Conservation (phyloP, 2,113 vertebrate species). For the Chamaetylas fuelleborni region DNA sequence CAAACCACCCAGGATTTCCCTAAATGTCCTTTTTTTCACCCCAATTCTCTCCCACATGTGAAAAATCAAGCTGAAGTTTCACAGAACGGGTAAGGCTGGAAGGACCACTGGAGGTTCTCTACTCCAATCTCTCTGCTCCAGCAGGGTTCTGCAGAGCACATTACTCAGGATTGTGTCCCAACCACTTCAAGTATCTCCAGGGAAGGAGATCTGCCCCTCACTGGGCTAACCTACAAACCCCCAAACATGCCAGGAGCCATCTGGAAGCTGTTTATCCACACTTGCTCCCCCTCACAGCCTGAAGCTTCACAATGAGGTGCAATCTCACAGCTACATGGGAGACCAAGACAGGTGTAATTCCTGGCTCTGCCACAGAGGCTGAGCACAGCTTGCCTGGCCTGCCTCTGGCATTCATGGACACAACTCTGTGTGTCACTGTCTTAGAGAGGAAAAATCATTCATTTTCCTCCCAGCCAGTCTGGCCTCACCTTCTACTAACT, state of each 20-base stretch:
- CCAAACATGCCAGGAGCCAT: not conserved
- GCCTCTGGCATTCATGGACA: not conserved
- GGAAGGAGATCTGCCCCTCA: not conserved
- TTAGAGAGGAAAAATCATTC: not conserved
- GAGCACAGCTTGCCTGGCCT: not conserved
- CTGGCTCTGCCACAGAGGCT: not conserved
- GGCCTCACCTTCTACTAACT: not conserved
- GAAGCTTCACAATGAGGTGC: fast-evolving
- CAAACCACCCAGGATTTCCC: not conserved
- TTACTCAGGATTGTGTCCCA: not conserved
- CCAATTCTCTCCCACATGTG: not conserved
- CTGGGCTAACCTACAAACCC: not conserved
- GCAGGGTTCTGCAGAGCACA: not conserved
- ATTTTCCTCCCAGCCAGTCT: not conserved
- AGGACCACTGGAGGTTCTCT: not conserved
- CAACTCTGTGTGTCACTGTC: fast-evolving
- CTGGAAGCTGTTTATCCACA: not conserved
- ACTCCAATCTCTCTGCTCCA: not conserved
- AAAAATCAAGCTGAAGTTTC: not conserved
- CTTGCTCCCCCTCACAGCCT: not conserved
- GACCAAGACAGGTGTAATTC: not conserved
- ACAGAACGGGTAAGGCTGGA: not conserved
- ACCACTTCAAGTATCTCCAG: not conserved
- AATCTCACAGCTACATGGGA: not conserved
- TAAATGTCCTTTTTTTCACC: fast-evolving